These are phyloP conservation scores for Geophilus truncorum DNA, from an alignment of 2,888 invertebrate species.

Conservation along the genomic window DNA sequence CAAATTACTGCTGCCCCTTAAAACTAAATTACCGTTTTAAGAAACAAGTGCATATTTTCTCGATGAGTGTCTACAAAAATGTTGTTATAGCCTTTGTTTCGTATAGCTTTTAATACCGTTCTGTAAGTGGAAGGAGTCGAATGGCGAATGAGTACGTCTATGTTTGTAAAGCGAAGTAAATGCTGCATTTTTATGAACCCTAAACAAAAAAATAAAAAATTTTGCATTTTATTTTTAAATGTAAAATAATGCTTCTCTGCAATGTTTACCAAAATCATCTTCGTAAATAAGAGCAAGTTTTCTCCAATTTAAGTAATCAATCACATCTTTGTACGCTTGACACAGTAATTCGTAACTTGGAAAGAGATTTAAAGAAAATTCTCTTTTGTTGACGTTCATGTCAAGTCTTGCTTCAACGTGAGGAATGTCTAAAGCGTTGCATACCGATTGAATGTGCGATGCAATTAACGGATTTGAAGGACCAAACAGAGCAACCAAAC, in stretches of 20 bases:
- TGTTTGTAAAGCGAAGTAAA: conserved; percentile 63
- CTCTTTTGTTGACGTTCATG: conserved; percentile 52
- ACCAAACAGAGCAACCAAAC: conserved; percentile 82
- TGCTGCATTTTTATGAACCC: conserved; percentile 81
- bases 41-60: conserved; percentile 69
- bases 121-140: conserved; percentile 65
- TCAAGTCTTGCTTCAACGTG: conserved; percentile 69
- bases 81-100: conserved; percentile 73
- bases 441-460: conserved; percentile 76
- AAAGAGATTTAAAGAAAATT: conserved; percentile 81
- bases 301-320: conserved; percentile 85
- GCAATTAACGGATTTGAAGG: conserved; percentile 77
- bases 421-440: conserved; percentile 82
- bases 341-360: conserved; percentile 78
- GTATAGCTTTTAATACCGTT: conserved; percentile 70
- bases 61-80: conserved; percentile 79
- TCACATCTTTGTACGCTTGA: conserved; percentile 72
- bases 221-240: too few species aligned
- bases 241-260: too few species aligned
- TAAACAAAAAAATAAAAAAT: conserved; percentile 43
- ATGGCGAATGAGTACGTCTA: conserved; percentile 65
- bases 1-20: background rate
- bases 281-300: conserved; percentile 90
- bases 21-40: conserved; percentile 70
- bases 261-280: conserved; percentile 59